These are phyloP conservation scores for Byasa hedistus DNA, from an alignment of 2,888 invertebrate genomes.

Conservation along the genomic window DNA sequence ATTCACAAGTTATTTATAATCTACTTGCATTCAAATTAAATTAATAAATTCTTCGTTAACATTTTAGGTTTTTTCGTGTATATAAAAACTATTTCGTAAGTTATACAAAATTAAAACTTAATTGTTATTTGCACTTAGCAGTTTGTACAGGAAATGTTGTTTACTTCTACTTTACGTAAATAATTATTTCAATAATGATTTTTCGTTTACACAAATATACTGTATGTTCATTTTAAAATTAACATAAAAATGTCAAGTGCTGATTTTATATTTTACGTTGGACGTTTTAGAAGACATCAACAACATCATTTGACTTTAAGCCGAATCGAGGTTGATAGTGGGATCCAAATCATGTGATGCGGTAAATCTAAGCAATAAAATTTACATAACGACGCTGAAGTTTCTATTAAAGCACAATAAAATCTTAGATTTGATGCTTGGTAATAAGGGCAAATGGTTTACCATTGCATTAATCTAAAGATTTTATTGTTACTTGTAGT, in stretches of 20 bases:
- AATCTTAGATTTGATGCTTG: background rate
- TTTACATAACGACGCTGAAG: conserved; percentile 13
- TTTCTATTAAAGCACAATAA: conserved; percentile 8
- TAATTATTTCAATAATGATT: background rate
- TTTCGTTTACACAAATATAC: too few species aligned
- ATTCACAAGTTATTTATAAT: too few species aligned
- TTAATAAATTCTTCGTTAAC: too few species aligned
- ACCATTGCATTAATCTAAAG: background rate
- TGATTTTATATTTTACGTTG: background rate
- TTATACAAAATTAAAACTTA: conserved; percentile 3
- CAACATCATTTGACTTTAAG: conserved; percentile 5
- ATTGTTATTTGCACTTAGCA: conserved; percentile 23
- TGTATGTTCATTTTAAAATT: background rate
- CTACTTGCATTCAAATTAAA: too few species aligned
- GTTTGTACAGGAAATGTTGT: conserved; percentile 20
- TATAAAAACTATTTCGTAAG: too few species aligned
- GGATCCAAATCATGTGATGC: background rate
- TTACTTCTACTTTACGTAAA: background rate
- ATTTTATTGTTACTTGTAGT: too few species aligned
- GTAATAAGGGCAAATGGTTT: background rate
- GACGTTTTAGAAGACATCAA: background rate
- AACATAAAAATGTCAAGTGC: background rate
- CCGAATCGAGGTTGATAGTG: conserved; percentile 6
- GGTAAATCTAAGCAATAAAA: conserved; percentile 12
- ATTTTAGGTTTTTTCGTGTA: too few species aligned